Percentiles rank a stretch among this genome's conserved stretches.
Conservation (phyloP, 2,888 invertebrate species). For the Caenorhabditis afra region DNA sequence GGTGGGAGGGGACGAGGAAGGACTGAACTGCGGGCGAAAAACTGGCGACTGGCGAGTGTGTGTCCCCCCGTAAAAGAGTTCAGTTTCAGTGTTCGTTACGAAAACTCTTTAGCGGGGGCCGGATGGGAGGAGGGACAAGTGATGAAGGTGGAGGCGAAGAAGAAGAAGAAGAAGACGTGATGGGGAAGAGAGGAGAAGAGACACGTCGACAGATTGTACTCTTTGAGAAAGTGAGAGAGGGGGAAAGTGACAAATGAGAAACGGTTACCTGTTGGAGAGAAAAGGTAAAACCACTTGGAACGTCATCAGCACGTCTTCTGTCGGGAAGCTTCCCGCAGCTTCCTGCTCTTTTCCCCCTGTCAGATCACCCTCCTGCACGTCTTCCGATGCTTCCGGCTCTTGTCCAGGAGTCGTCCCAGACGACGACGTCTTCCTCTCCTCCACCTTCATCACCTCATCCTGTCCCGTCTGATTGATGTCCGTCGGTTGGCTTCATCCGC, state of each 20-base stretch:
- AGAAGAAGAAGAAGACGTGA: slow-evolving; percentile 13
- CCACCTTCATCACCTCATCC: not conserved
- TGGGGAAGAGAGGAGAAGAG: slow-evolving; percentile 24
- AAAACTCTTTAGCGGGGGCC: slow-evolving; percentile 43
- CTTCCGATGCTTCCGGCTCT: too few relatives aligned
- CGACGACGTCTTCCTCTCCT: not conserved
- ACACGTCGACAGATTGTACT: slow-evolving; percentile 23
- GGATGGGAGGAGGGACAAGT: slow-evolving; percentile 2
- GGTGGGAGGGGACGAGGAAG: not conserved
- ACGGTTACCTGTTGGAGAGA: not conserved
- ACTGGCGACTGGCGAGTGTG: slow-evolving; percentile 22
- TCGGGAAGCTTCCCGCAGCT: too few relatives aligned
- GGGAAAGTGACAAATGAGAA: slow-evolving; percentile 1
- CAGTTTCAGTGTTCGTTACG: slow-evolving; percentile 51
- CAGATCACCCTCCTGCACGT: too few relatives aligned
- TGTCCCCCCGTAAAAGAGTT: slow-evolving; percentile 54
- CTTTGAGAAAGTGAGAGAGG: slow-evolving; percentile 16
- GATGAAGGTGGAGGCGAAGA: not conserved
- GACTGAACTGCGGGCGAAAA: slow-evolving; percentile 31
- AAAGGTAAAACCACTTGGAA: too few relatives aligned
- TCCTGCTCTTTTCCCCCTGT: too few relatives aligned
- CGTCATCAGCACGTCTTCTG: too few relatives aligned
- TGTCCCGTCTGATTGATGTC: slow-evolving; percentile 16
- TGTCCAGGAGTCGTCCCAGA: too few relatives aligned
- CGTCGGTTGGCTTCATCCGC: not conserved